A percentile compares a stretch with the other conserved stretches of the same genome.
phyloP scores from a whole-genome alignment of 2,797 vertebrate species.

The Sebastes baramenuke region DNA sequence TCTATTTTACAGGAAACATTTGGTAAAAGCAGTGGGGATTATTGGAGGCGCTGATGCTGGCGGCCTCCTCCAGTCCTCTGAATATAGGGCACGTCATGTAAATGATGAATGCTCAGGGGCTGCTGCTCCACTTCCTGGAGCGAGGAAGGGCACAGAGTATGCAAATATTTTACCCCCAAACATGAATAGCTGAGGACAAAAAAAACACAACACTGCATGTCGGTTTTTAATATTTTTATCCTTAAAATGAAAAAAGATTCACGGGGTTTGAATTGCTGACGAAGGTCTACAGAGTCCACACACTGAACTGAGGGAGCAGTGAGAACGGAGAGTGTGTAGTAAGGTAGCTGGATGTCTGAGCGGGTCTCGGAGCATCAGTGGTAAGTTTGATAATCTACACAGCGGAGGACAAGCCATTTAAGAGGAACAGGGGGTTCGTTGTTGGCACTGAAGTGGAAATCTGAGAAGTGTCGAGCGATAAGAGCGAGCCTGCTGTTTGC shows the following conservation, averaged over 20 bases:
- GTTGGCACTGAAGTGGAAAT: slow-evolving; percentile 49
- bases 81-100: slow-evolving; percentile 77
- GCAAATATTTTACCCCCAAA: slow-evolving; percentile 47
- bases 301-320: not conserved
- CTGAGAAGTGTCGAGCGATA: slow-evolving; percentile 45
- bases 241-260: slow-evolving; percentile 24
- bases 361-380: slow-evolving; percentile 24
- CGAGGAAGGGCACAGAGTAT: slow-evolving; percentile 49
- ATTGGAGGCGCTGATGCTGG: slow-evolving; percentile 37
- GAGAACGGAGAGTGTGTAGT: slow-evolving; percentile 2
- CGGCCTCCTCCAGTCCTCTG: slow-evolving; percentile 47
- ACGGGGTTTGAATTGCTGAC: slow-evolving; percentile 43
- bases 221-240: slow-evolving; percentile 37
- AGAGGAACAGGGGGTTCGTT: slow-evolving; percentile 39
- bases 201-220: slow-evolving; percentile 17
- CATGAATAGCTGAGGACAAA: slow-evolving; percentile 31
- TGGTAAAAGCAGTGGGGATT: slow-evolving; percentile 33
- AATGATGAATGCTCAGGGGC: slow-evolving; percentile 79
- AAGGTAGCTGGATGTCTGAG: not conserved
- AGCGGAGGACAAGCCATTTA: slow-evolving; percentile 40
- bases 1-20: slow-evolving; percentile 19
- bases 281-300: slow-evolving; percentile 25
- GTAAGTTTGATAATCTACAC: slow-evolving; percentile 48
- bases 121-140: slow-evolving; percentile 68
- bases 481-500: slow-evolving; percentile 41